Percentiles rank a stretch among this genome's conserved stretches.
These are phyloP conservation scores for Cirrhinus molitorella DNA, from an alignment of 2,797 vertebrate genomes.

Conservation along the genomic window DNA sequence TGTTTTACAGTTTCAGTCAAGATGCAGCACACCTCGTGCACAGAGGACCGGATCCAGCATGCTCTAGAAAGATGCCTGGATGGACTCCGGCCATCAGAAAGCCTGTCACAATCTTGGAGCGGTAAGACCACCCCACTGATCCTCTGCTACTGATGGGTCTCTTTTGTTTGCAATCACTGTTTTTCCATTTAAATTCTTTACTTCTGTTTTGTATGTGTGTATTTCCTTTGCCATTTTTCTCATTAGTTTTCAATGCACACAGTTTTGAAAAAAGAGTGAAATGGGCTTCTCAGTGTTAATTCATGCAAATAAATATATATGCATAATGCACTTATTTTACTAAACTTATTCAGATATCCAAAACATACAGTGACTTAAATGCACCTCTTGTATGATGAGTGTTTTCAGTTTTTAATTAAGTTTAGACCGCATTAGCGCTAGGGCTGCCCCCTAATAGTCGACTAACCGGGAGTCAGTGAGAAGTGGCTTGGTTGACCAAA, in stretches of 20 bases:
- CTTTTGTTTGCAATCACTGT: neutral
- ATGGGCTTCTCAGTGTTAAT: neutral
- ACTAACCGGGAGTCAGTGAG: too few species aligned
- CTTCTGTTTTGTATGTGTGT: neutral
- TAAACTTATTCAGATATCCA: neutral
- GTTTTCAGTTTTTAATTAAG: too few species aligned
- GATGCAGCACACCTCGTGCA: constrained; percentile 98
- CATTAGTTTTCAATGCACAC: neutral
- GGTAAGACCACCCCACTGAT: constrained; percentile 77
- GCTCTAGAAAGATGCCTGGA: constrained; percentile 93
- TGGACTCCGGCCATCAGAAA: constrained; percentile 82
- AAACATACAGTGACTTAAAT: neutral
- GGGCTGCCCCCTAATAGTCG: too few species aligned
- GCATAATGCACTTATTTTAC: neutral
- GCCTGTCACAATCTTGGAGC: constrained; percentile 84
- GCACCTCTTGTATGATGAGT: neutral
- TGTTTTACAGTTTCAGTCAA: constrained; percentile 62
- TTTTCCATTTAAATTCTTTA: neutral
- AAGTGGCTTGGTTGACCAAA: too few species aligned
- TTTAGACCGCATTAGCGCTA: neutral
- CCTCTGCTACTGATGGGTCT: neutral
- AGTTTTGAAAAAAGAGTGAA: too few species aligned
- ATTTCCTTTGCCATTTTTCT: neutral
- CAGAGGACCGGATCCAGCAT: constrained; percentile 97
- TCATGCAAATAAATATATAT: neutral